Conservation (phyloP, 2,113 vertebrate genomes). For the Melanostigma gelatinosum region DNA sequence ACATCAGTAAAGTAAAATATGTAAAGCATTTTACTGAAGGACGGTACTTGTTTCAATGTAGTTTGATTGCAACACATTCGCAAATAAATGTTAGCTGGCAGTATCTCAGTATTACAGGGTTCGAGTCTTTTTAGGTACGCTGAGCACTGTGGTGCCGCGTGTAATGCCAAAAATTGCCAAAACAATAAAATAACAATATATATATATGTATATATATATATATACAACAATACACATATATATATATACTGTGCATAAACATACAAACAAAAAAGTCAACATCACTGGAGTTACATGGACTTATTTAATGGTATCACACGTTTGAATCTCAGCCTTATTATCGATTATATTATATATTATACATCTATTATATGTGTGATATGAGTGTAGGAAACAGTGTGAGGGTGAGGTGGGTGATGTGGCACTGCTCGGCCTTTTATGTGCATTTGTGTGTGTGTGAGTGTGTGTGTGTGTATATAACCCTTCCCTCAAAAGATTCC, state of each 20-base stretch:
- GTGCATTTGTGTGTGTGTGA: constrained; percentile 19
- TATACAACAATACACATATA: too few species aligned
- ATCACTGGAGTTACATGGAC: not conserved
- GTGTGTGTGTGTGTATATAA: constrained; percentile 45
- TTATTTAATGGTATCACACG: not conserved
- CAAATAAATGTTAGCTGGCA: not conserved
- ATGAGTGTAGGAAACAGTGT: not conserved
- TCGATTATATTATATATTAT: not conserved
- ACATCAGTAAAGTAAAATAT: too few species aligned
- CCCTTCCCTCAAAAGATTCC: constrained; percentile 50
- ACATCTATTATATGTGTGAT: not conserved
- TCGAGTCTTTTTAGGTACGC: not conserved
- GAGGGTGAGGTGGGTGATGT: constrained; percentile 60
- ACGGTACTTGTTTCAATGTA: not conserved
- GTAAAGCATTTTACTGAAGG: not conserved
- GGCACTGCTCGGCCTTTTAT: constrained; percentile 43
- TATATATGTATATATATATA: not conserved
- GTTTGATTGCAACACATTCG: not conserved
- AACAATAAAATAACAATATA: not conserved
- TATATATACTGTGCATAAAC: not conserved
- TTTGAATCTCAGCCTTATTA: not conserved
- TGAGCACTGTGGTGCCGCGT: not conserved
- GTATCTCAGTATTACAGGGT: too few species aligned
- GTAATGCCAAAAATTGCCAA: too few species aligned
- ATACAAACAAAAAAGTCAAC: not conserved